Percentiles rank a stretch among this genome's conserved stretches.
These are phyloP conservation scores for Micronycteris hirsuta DNA, from an alignment of 2,113 vertebrate genomes.

Conservation along the genomic window DNA sequence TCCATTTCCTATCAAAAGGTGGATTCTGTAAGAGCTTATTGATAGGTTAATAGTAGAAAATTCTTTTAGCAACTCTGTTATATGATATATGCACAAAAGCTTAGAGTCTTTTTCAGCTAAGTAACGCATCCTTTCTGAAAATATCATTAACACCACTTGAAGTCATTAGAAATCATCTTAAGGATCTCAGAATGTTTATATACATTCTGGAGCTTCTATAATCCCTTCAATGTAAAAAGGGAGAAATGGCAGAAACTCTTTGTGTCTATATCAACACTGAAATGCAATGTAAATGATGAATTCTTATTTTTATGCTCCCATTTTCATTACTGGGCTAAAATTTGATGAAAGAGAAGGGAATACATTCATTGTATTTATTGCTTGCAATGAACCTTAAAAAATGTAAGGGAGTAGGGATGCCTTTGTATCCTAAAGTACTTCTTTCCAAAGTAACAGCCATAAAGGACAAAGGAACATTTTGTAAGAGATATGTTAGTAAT, in stretches of 20 bases:
- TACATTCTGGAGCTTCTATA: neutral
- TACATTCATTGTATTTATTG: neutral
- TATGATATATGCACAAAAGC: neutral
- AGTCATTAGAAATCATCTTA: neutral
- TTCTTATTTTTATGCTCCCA: neutral
- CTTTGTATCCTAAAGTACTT: neutral
- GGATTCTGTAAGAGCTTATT: slow-evolving; percentile 33
- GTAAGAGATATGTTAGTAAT: neutral
- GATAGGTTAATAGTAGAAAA: neutral
- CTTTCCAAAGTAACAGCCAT: neutral
- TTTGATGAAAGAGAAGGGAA: neutral
- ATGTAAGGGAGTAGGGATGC: neutral
- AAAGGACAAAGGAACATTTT: neutral
- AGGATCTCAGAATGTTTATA: neutral
- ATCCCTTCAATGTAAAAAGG: neutral
- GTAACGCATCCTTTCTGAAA: slow-evolving; percentile 6
- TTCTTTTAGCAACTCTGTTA: slow-evolving; percentile 25
- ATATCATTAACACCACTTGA: neutral
- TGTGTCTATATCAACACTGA: neutral
- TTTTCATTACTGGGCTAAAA: neutral
- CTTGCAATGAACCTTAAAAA: neutral
- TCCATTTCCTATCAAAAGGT: neutral
- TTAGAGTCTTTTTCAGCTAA: slow-evolving; percentile 1
- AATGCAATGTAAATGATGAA: neutral
- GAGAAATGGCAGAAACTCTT: neutral